Conservation (phyloP, 2,888 invertebrate species). For the Tetheella fluctuosa region DNA sequence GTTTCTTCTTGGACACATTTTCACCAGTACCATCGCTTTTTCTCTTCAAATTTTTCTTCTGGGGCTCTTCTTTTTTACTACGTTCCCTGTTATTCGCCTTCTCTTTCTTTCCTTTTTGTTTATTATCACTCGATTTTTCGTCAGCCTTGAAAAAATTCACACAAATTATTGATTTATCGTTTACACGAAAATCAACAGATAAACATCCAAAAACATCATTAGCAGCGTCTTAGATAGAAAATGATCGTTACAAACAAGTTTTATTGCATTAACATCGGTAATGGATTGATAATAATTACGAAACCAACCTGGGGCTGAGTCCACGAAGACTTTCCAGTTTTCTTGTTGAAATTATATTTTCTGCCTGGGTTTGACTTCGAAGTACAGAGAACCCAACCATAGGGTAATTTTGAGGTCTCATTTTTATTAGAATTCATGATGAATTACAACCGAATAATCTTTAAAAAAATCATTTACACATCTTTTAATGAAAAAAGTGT, state of each 20-base stretch:
- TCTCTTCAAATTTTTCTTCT: conserved; percentile 60
- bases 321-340: conserved; percentile 78
- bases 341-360: conserved; percentile 77
- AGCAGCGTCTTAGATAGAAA: neutral
- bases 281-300: conserved; percentile 38
- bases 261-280: conserved; percentile 13
- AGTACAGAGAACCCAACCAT: conserved; percentile 74
- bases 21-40: conserved; percentile 59
- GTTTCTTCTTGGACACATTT: conserved; percentile 47
- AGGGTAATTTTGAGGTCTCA: conserved; percentile 70
- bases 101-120: conserved; percentile 51
- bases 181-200: neutral
- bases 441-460: conserved; percentile 40
- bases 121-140: conserved; percentile 45
- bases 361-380: conserved; percentile 76
- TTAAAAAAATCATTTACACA: conserved; percentile 44
- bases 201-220: conserved; percentile 1
- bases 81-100: conserved; percentile 50
- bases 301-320: conserved; percentile 73
- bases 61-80: conserved; percentile 50
- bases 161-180: conserved; percentile 35
- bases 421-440: conserved; percentile 69
- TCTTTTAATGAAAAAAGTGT: conserved; percentile 39
- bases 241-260: conserved; percentile 8
- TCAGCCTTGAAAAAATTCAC: conserved; percentile 55